phyloP scores from a whole-genome alignment of 2,113 vertebrate genomes.

The Podarcis cretensis region DNA sequence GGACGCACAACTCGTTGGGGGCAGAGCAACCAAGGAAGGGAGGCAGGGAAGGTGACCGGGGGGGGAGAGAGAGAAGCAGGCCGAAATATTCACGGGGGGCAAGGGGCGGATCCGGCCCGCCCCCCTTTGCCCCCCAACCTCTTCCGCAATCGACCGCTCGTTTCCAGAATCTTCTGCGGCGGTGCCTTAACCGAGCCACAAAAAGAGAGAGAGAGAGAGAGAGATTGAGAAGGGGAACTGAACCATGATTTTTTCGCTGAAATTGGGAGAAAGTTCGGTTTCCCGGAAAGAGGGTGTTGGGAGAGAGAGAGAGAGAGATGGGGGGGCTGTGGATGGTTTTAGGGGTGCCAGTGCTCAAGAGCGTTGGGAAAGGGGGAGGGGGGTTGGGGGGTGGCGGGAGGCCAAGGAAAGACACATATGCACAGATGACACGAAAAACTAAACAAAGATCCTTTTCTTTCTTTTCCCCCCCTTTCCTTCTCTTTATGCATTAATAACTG shows the following conservation, averaged over 20 bases:
- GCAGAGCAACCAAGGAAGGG: not conserved
- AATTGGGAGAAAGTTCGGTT: too few relatives aligned
- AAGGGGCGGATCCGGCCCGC: not conserved
- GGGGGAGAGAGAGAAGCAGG: not conserved
- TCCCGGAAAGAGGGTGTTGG: not conserved
- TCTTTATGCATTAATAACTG: slow-evolving; percentile 72
- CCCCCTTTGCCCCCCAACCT: not conserved
- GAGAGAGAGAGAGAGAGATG: not conserved
- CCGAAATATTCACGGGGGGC: not conserved
- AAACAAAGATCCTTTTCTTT: slow-evolving; percentile 65
- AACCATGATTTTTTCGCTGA: not conserved
- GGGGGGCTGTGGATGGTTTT: slow-evolving; percentile 8
- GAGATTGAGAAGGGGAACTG: not conserved
- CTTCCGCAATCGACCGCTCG: slow-evolving; percentile 60
- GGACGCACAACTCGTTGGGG: not conserved
- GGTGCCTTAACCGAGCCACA: slow-evolving; percentile 77
- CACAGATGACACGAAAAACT: slow-evolving; percentile 88
- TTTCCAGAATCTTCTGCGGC: slow-evolving; percentile 66
- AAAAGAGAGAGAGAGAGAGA: not conserved
- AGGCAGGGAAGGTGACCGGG: not conserved
- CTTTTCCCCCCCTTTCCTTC: not conserved
- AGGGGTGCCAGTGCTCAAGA: not conserved
- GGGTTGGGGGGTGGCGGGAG: not conserved
- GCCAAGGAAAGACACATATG: slow-evolving; percentile 69
- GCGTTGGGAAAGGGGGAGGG: not conserved